phyloP scores from a whole-genome alignment of 2,113 vertebrate genomes.

The Gopherus flavomarginatus region DNA sequence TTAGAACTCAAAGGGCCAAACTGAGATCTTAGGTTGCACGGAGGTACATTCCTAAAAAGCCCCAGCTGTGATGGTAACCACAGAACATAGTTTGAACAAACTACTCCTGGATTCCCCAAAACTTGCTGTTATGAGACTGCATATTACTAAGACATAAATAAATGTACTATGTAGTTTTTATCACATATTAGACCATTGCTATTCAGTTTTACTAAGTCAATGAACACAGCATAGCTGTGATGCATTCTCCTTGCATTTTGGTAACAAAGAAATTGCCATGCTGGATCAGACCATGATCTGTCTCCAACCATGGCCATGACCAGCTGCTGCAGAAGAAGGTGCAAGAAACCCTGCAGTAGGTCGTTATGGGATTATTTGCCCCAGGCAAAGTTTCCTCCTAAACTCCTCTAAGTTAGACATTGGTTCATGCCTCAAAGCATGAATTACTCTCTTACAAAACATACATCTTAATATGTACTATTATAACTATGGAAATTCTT shows the following conservation, averaged over 20 bases:
- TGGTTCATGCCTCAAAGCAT: not conserved
- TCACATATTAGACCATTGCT: not conserved
- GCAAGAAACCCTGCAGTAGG: not conserved
- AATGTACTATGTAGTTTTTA: slow-evolving; percentile 25
- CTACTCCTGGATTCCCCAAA: not conserved
- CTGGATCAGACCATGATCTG: not conserved
- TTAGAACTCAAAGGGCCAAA: not conserved
- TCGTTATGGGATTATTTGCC: not conserved
- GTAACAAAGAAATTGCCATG: slow-evolving; percentile 15
- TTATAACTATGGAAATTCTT: not conserved
- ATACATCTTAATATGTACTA: not conserved
- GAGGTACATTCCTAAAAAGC: not conserved
- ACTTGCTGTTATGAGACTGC: slow-evolving; percentile 55
- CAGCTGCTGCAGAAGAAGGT: not conserved
- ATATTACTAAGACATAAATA: slow-evolving; percentile 50
- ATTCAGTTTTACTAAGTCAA: not conserved
- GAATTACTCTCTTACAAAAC: not conserved
- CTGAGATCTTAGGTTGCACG: not conserved
- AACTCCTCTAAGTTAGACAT: not conserved
- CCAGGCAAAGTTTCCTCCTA: not conserved
- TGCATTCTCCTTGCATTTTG: slow-evolving; percentile 15
- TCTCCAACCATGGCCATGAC: not conserved
- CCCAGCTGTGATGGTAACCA: not conserved
- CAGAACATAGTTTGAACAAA: not conserved
- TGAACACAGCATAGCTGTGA: not conserved